Evolutionary conservation across 2,113 vertebrate species (phyloP).

Genomic region (Calyptomena viridis): DNA sequence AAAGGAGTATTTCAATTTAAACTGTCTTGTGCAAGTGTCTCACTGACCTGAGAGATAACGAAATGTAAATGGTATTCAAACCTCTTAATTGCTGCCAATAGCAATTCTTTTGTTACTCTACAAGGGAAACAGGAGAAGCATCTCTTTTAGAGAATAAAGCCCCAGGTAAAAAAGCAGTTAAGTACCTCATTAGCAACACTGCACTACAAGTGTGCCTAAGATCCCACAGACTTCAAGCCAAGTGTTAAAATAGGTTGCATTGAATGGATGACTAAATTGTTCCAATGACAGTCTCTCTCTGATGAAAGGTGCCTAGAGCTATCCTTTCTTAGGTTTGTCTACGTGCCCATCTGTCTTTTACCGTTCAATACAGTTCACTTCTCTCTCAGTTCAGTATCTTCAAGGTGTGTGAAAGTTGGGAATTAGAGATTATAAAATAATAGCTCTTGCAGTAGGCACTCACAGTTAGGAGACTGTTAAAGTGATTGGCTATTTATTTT

Average conservation of each 20-base stretch:
- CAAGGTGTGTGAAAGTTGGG: slow-evolving; percentile 21
- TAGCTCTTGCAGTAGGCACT: background rate
- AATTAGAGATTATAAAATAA: slow-evolving; percentile 60
- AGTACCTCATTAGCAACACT: slow-evolving; percentile 47
- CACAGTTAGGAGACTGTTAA: slow-evolving; percentile 36
- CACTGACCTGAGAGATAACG: slow-evolving; percentile 52
- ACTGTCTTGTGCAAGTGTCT: background rate
- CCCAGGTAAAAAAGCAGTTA: slow-evolving; percentile 8
- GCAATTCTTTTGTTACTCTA: slow-evolving; percentile 41
- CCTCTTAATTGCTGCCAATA: slow-evolving; percentile 54
- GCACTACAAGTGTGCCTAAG: background rate
- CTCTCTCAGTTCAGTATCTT: slow-evolving; percentile 46
- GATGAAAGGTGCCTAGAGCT: slow-evolving; percentile 35
- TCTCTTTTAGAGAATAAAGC: slow-evolving; percentile 28
- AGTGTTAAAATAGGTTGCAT: slow-evolving; percentile 39
- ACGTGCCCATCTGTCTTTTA: slow-evolving; percentile 17
- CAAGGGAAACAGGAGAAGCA: slow-evolving; percentile 21
- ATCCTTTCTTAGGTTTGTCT: slow-evolving; percentile 12
- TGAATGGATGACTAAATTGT: slow-evolving; percentile 49
- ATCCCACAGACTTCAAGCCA: slow-evolving; percentile 9
- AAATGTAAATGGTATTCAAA: slow-evolving; percentile 57
- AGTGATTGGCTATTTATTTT: slow-evolving; percentile 46
- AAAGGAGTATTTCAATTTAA: slow-evolving; percentile 48
- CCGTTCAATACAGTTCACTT: background rate
- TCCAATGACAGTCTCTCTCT: slow-evolving; percentile 19